Conservation (phyloP, 2,888 invertebrate species). For the Pogonocherus hispidulus region DNA sequence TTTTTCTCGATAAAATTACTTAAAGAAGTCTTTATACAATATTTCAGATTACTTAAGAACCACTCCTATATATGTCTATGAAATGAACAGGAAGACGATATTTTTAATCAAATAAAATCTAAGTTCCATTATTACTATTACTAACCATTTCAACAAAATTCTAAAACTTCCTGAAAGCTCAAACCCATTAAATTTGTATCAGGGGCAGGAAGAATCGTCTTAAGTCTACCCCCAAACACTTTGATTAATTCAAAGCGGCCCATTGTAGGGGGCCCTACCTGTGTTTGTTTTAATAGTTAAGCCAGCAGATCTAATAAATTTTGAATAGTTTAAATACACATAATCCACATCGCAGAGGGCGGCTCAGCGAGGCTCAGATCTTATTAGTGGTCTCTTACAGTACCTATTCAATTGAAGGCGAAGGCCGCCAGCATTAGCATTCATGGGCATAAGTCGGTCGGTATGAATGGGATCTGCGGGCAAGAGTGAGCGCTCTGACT, state of each 20-base stretch:
- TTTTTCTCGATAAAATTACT: no score
- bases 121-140: no score
- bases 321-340: not conserved
- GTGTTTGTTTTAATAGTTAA: not conserved
- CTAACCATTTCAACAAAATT: no score
- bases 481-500: no score
- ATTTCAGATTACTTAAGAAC: no score
- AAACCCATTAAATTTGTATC: no score
- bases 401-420: not conserved
- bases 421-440: not conserved
- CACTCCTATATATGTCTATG: no score
- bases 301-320: not conserved
- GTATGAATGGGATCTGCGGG: not conserved
- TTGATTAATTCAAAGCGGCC: not conserved
- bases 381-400: not conserved
- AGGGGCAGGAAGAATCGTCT: not conserved
- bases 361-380: not conserved
- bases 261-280: not conserved
- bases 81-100: no score
- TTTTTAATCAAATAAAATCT: no score
- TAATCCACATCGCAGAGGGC: not conserved
- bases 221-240: not conserved
- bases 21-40: no score
- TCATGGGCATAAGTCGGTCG: not conserved
- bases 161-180: no score